phyloP scores from a whole-genome alignment of 2,888 invertebrate genomes.

The Baccha elongata region DNA sequence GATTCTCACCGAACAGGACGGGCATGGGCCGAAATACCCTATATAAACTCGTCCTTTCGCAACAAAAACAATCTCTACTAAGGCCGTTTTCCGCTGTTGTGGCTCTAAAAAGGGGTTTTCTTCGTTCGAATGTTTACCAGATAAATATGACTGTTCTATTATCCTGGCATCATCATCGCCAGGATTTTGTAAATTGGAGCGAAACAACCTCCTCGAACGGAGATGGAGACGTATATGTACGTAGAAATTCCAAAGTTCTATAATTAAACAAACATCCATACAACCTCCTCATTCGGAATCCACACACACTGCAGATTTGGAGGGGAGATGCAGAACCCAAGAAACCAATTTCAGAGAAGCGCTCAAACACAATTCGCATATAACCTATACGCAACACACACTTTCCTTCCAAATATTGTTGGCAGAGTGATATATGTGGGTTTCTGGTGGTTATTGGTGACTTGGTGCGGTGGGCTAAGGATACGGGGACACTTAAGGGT shows the following conservation, averaged over 20 bases:
- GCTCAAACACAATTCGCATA: constrained; percentile 6
- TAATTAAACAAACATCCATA: constrained; percentile 67
- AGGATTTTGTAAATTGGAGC: constrained; percentile 61
- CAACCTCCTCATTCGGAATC: background rate
- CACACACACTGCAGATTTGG: constrained; percentile 42
- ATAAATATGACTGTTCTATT: constrained; percentile 59
- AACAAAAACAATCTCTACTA: constrained; percentile 35
- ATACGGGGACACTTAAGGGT: constrained; percentile 38
- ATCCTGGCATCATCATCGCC: constrained; percentile 37
- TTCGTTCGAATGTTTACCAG: constrained; percentile 60
- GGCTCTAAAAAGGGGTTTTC: constrained; percentile 63
- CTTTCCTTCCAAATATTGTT: constrained; percentile 58
- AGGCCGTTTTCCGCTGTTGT: constrained; percentile 37
- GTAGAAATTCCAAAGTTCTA: constrained; percentile 64
- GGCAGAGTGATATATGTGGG: constrained; percentile 15
- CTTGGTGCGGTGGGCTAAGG: constrained; percentile 45
- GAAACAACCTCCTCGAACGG: constrained; percentile 44
- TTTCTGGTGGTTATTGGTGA: constrained; percentile 15
- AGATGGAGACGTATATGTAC: background rate
- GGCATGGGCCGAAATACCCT: constrained; percentile 3
- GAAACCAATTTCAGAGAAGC: constrained; percentile 69
- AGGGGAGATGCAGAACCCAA: background rate
- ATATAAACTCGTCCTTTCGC: constrained; percentile 16
- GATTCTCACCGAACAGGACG: background rate
- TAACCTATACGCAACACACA: constrained; percentile 26